Conservation (phyloP, 2,797 vertebrate genomes). For the Rhinella marina region DNA sequence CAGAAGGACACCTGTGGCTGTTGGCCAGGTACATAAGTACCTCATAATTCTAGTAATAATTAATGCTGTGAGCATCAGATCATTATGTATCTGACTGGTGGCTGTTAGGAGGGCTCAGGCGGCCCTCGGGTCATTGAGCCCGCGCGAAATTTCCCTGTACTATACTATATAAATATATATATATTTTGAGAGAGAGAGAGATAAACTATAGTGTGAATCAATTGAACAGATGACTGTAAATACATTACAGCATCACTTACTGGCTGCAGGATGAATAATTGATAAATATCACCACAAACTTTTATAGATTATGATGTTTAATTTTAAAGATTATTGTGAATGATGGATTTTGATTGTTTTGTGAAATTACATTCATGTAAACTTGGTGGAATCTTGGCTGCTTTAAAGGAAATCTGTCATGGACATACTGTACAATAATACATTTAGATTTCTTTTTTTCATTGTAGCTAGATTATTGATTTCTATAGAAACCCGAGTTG, state of each 20-base stretch:
- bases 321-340: not conserved
- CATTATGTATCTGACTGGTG: too few relatives aligned
- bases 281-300: not conserved
- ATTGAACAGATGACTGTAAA: too few relatives aligned
- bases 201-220: too few relatives aligned
- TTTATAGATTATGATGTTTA: not conserved
- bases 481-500: not conserved
- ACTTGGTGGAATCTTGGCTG: not conserved
- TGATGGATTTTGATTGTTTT: not conserved
- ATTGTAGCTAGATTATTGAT: not conserved
- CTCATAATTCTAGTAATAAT: too few relatives aligned
- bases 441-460: not conserved
- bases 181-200: too few relatives aligned
- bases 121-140: too few relatives aligned
- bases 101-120: too few relatives aligned
- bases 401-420: not conserved
- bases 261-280: not conserved
- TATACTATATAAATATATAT: too few relatives aligned
- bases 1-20: too few relatives aligned
- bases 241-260: not conserved
- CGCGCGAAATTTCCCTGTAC: too few relatives aligned
- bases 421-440: not conserved
- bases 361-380: not conserved
- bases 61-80: too few relatives aligned
- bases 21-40: too few relatives aligned